Conservation (phyloP, 2,113 vertebrate species). For the Entelurus aequoreus region DNA sequence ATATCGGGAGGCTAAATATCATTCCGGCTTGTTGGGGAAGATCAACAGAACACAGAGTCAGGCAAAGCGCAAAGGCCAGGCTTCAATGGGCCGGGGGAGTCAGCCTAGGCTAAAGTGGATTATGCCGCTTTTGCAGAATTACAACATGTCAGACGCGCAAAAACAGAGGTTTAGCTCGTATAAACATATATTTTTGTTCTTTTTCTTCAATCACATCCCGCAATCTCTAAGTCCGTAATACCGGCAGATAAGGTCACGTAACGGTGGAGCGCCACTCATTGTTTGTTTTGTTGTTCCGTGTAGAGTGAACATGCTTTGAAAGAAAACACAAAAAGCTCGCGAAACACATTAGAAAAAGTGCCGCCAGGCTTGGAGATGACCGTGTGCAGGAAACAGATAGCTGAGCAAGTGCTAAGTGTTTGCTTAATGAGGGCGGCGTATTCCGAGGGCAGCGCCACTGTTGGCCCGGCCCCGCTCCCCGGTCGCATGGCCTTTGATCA, state of each 20-base stretch:
- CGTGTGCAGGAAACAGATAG: slow-evolving; percentile 21
- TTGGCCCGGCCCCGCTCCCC: slow-evolving; percentile 93
- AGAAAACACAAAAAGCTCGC: slow-evolving; percentile 29
- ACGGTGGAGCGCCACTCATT: slow-evolving; percentile 39
- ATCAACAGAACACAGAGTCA: slow-evolving; percentile 58
- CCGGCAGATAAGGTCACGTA: slow-evolving; percentile 44
- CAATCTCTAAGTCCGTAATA: slow-evolving; percentile 53
- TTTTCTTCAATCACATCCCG: slow-evolving; percentile 60
- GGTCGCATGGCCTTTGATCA: slow-evolving; percentile 96
- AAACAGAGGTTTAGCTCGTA: slow-evolving; percentile 63
- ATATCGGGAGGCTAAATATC: slow-evolving; percentile 74
- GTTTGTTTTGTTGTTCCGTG: slow-evolving; percentile 37
- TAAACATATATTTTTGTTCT: slow-evolving; percentile 61
- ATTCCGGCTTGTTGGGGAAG: slow-evolving; percentile 71
- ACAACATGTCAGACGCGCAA: slow-evolving; percentile 73
- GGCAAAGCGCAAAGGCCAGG: slow-evolving; percentile 70
- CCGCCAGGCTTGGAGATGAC: slow-evolving; percentile 3
- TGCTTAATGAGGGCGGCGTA: slow-evolving; percentile 94
- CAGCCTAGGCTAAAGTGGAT: slow-evolving; percentile 77
- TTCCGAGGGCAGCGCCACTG: slow-evolving; percentile 90
- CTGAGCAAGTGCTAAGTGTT: slow-evolving; percentile 61
- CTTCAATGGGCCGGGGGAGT: slow-evolving; percentile 58
- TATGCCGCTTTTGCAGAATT: slow-evolving; percentile 71
- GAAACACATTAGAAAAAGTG: slow-evolving; percentile 30
- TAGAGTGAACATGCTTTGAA: slow-evolving; percentile 42